Evolutionary conservation across 92 coral and sea anemone species (phyloP).

Genomic region (Micromussa lordhowensis): DNA sequence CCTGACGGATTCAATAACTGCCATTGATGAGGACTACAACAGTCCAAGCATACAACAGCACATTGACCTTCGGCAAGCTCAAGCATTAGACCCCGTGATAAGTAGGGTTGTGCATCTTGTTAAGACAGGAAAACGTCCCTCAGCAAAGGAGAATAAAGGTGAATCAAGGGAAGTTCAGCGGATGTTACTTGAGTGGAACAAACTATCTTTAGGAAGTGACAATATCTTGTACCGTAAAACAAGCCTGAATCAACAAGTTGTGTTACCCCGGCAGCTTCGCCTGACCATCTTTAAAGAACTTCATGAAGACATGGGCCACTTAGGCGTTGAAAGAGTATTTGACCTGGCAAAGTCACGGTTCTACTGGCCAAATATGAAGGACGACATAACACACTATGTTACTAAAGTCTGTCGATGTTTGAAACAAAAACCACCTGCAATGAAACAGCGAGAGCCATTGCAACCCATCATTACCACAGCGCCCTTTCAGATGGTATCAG

Average conservation of each 20-base stretch:
- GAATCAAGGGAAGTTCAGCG: background rate
- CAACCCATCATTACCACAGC: slow-evolving; percentile 54
- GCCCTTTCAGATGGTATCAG: slow-evolving; percentile 47
- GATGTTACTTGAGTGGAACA: background rate
- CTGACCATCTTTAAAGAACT: too few species aligned
- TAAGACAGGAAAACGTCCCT: too few species aligned
- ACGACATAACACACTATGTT: slow-evolving; percentile 26
- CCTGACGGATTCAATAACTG: slow-evolving; percentile 20
- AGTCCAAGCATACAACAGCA: background rate
- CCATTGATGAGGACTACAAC: background rate
- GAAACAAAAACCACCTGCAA: slow-evolving; percentile 42
- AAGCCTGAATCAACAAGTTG: background rate
- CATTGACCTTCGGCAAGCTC: slow-evolving; percentile 18
- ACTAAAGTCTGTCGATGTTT: slow-evolving; percentile 45
- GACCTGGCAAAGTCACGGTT: background rate
- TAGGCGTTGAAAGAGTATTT: background rate
- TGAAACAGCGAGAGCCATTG: slow-evolving; percentile 26
- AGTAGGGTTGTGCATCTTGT: slow-evolving; percentile 21
- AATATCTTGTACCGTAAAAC: background rate
- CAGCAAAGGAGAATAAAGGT: slow-evolving; percentile 1
- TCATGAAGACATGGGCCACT: background rate
- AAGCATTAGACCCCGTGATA: slow-evolving; percentile 21
- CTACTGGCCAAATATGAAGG: slow-evolving; percentile 11
- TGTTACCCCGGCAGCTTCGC: slow-evolving; percentile 1
- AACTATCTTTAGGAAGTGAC: background rate